A percentile compares a stretch with the other conserved stretches of the same genome.
phyloP scores from a whole-genome alignment of 2,797 vertebrate genomes.

The Lerista edwardsae region DNA sequence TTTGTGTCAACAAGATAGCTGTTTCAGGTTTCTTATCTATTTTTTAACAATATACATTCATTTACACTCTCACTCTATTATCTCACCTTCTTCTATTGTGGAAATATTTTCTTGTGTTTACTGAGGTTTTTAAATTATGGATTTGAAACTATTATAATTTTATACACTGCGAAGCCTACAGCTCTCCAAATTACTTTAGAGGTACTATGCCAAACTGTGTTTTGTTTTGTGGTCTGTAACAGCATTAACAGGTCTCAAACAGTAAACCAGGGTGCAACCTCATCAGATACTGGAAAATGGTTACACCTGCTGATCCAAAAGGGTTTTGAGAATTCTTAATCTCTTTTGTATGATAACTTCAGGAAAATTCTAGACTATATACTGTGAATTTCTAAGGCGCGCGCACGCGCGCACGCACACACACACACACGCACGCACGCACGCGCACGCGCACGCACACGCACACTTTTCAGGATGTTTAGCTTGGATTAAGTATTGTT shows the following conservation, averaged over 20 bases:
- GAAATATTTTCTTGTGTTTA: neutral
- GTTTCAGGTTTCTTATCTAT: too few species aligned
- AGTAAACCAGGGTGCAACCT: constrained; percentile 1
- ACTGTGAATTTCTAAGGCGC: too few species aligned
- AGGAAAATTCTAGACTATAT: neutral
- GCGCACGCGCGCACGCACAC: too few species aligned
- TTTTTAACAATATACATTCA: too few species aligned
- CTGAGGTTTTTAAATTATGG: neutral
- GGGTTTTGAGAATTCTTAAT: neutral
- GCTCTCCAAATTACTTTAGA: constrained; percentile 41
- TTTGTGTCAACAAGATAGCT: too few species aligned
- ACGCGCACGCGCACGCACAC: too few species aligned
- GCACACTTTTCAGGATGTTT: too few species aligned
- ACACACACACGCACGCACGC: too few species aligned
- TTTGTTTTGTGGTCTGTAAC: constrained; percentile 18
- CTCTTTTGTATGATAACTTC: neutral
- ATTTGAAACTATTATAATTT: neutral
- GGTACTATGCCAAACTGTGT: constrained; percentile 29
- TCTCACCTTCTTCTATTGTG: neutral
- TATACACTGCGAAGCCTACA: neutral
- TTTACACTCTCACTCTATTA: neutral
- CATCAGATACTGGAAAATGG: constrained; percentile 36
- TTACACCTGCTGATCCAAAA: neutral
- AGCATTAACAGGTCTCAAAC: too few species aligned
- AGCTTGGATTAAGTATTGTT: too few species aligned